A percentile compares a stretch with the other conserved stretches of the same genome.
phyloP scores from a whole-genome alignment of 2,888 invertebrate species.

The Agrenia bidenticulata region DNA sequence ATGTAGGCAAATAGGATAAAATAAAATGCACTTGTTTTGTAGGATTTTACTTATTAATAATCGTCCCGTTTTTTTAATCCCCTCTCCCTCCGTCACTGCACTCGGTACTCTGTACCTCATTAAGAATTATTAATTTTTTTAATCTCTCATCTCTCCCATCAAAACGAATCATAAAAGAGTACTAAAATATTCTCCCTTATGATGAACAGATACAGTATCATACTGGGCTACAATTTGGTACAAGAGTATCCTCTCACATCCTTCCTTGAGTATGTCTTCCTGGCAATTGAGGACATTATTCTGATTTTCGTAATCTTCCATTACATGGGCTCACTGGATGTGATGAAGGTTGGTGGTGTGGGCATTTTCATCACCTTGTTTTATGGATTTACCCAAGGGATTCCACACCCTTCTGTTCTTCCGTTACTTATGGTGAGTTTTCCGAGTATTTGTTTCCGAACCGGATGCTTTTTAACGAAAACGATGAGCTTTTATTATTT shows the following conservation, averaged over 20 bases:
- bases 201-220: constrained; percentile 72
- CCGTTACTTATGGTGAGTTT: constrained; percentile 67
- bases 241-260: constrained; percentile 73
- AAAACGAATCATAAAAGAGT: neutral
- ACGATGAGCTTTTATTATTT: too few species aligned
- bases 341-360: constrained; percentile 54
- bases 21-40: too few species aligned
- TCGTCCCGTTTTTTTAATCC: too few species aligned
- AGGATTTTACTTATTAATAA: too few species aligned
- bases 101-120: too few species aligned
- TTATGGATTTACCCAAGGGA: constrained; percentile 59
- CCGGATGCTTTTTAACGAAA: too few species aligned
- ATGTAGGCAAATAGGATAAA: too few species aligned
- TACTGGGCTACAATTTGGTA: constrained; percentile 76
- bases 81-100: too few species aligned
- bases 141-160: too few species aligned
- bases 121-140: too few species aligned
- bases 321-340: constrained; percentile 64
- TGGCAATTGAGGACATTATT: constrained; percentile 72
- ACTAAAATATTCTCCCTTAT: neutral
- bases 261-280: constrained; percentile 81
- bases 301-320: constrained; percentile 71
- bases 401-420: constrained; percentile 60
- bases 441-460: constrained; percentile 13
- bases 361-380: constrained; percentile 59